These are phyloP conservation scores for Seriola quinqueradiata DNA, from an alignment of 2,113 vertebrate species.

Conservation along the genomic window DNA sequence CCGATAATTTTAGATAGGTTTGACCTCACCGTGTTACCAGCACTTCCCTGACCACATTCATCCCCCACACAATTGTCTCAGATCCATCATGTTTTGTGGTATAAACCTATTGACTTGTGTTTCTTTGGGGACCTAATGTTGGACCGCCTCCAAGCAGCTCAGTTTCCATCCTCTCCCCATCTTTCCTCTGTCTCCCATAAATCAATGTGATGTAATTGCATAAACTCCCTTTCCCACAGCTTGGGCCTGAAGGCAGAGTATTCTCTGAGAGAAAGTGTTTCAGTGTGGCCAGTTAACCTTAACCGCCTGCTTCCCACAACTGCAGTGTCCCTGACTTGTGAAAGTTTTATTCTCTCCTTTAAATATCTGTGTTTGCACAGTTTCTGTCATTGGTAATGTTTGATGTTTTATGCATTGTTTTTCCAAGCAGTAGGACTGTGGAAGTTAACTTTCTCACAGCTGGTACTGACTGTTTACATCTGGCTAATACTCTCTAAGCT, in stretches of 20 bases:
- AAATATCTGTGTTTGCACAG: slow-evolving; percentile 48
- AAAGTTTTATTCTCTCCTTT: slow-evolving; percentile 53
- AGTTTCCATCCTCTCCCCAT: slow-evolving; percentile 80
- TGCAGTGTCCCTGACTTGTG: slow-evolving; percentile 33
- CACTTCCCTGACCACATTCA: slow-evolving; percentile 48
- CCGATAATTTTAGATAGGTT: slow-evolving; percentile 24
- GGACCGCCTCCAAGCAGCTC: slow-evolving; percentile 80
- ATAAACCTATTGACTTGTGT: slow-evolving; percentile 83
- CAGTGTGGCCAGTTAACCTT: slow-evolving; percentile 69
- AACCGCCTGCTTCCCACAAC: slow-evolving; percentile 55
- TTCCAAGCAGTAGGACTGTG: slow-evolving; percentile 37
- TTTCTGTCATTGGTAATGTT: slow-evolving; percentile 37
- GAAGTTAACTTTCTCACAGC: slow-evolving; percentile 72
- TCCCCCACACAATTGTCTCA: slow-evolving; percentile 64
- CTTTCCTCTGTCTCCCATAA: slow-evolving; percentile 79
- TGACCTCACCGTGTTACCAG: slow-evolving; percentile 30
- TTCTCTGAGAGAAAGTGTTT: slow-evolving; percentile 71
- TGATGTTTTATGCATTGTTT: slow-evolving; percentile 58
- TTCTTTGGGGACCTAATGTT: slow-evolving; percentile 79
- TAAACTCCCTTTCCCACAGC: slow-evolving; percentile 85
- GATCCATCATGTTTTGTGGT: slow-evolving; percentile 81
- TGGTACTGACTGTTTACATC: slow-evolving; percentile 70
- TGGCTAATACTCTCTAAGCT: slow-evolving; percentile 67
- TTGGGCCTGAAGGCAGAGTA: slow-evolving; percentile 49
- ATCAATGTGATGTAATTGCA: slow-evolving; percentile 85